phyloP scores from a whole-genome alignment of 2,797 vertebrate species.

The Corythornis leucogaster region DNA sequence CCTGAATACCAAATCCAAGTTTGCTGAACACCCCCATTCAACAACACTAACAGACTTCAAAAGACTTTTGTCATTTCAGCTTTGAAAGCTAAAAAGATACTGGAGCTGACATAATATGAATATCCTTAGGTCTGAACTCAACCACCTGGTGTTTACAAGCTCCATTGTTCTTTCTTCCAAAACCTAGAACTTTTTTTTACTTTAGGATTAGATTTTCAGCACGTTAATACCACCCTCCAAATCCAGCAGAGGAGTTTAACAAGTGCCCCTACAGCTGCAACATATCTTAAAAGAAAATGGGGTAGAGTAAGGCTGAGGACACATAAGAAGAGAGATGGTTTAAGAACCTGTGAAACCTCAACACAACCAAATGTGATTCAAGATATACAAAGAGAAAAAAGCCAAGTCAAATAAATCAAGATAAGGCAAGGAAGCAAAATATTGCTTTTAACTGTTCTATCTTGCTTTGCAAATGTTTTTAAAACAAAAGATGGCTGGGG shows the following conservation, averaged over 20 bases:
- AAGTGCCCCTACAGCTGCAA: not conserved
- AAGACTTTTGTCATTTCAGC: not conserved
- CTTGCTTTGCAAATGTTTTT: not conserved
- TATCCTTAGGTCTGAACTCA: not conserved
- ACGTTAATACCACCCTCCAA: not conserved
- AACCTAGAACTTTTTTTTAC: not conserved
- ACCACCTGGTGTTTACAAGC: not conserved
- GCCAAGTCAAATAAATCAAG: not conserved
- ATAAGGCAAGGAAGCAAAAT: not conserved
- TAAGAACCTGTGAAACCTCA: not conserved
- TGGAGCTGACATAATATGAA: not conserved
- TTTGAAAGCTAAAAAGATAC: not conserved
- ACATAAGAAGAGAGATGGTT: not conserved
- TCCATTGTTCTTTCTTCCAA: not conserved
- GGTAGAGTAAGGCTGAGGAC: not conserved
- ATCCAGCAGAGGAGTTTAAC: not conserved
- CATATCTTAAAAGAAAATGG: not conserved
- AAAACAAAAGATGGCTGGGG: not conserved
- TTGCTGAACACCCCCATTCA: not conserved
- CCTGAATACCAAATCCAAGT: not conserved
- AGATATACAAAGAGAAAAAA: not conserved
- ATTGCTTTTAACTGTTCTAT: not conserved
- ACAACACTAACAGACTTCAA: not conserved
- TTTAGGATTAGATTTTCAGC: not conserved
- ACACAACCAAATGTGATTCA: not conserved